Evolutionary conservation across 2,888 invertebrate genomes (phyloP).

Genomic region (Elaeidobius kamerunicus): DNA sequence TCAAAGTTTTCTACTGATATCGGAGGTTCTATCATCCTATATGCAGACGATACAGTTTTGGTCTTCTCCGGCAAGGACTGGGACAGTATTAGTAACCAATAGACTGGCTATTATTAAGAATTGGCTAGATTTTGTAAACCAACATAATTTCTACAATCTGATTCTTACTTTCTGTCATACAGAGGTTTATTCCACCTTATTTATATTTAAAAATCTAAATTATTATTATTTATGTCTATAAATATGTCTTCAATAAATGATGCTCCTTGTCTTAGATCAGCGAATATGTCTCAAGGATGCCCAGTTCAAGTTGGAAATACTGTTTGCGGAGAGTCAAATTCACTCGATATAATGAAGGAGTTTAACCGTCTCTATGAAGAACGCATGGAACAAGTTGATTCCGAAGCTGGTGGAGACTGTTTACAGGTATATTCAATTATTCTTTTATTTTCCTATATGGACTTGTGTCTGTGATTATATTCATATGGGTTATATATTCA

Average conservation of each 20-base stretch:
- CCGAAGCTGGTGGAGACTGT: conserved; percentile 49
- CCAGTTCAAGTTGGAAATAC: conserved; percentile 35
- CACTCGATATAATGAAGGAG: conserved; percentile 55
- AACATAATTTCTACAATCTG: too few relatives aligned
- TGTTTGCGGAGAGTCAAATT: conserved; percentile 45
- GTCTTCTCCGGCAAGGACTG: too few relatives aligned
- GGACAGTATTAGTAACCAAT: too few relatives aligned
- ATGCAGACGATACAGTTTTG: too few relatives aligned
- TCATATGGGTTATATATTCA: too few relatives aligned
- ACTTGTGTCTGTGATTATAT: conserved; percentile 6
- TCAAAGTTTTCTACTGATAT: too few relatives aligned
- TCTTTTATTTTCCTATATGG: background rate
- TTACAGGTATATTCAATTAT: conserved; percentile 38
- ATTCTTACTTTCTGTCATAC: too few relatives aligned
- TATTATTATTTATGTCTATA: background rate
- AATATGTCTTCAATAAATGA: conserved; percentile 4
- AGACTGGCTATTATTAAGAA: too few relatives aligned
- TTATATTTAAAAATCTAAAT: too few relatives aligned
- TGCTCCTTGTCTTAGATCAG: conserved; percentile 5
- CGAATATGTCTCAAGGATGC: conserved; percentile 33
- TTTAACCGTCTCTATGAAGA: conserved; percentile 62
- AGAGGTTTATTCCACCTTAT: too few relatives aligned
- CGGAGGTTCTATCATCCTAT: too few relatives aligned
- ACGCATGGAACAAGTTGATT: conserved; percentile 58
- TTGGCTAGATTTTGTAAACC: too few relatives aligned